These are phyloP conservation scores for Ariolimax columbianus DNA, from an alignment of 2,888 invertebrate genomes.

Conservation along the genomic window DNA sequence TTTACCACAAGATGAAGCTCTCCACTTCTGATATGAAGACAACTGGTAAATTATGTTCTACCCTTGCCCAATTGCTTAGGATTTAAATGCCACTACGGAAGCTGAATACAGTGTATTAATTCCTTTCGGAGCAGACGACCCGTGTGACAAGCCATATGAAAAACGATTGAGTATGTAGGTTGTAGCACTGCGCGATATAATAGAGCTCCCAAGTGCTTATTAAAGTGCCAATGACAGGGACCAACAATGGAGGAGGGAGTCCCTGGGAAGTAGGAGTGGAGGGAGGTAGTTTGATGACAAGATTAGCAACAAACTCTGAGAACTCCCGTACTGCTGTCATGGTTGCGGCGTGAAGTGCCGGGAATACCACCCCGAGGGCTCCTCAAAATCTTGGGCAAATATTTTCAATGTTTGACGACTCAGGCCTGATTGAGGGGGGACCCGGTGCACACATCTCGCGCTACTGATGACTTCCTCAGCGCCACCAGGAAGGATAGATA, in stretches of 20 bases:
- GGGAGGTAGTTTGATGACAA: slow-evolving; percentile 25
- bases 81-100: slow-evolving; percentile 18
- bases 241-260: slow-evolving; percentile 27
- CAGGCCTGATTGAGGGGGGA: not conserved
- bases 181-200: slow-evolving; percentile 29
- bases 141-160: slow-evolving; percentile 19
- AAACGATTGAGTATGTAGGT: not conserved
- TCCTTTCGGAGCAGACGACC: slow-evolving; percentile 7
- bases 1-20: slow-evolving; percentile 14
- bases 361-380: slow-evolving; percentile 27
- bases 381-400: slow-evolving; percentile 37
- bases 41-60: slow-evolving; percentile 35
- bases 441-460: not conserved
- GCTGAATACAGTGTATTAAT: slow-evolving; percentile 32
- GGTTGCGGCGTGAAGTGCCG: slow-evolving; percentile 37
- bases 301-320: slow-evolving; percentile 25
- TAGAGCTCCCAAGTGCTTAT: slow-evolving; percentile 19
- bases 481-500: not conserved
- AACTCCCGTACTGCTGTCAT: not conserved
- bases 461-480: slow-evolving; percentile 24
- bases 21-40: slow-evolving; percentile 10
- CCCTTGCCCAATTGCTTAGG: slow-evolving; percentile 26
- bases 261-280: not conserved
- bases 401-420: slow-evolving; percentile 36
- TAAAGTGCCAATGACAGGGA: slow-evolving; percentile 41